Evolutionary conservation across 1,140 invertebrate genomes (phyloP).

Genomic region (Euura saliciscinereae): DNA sequence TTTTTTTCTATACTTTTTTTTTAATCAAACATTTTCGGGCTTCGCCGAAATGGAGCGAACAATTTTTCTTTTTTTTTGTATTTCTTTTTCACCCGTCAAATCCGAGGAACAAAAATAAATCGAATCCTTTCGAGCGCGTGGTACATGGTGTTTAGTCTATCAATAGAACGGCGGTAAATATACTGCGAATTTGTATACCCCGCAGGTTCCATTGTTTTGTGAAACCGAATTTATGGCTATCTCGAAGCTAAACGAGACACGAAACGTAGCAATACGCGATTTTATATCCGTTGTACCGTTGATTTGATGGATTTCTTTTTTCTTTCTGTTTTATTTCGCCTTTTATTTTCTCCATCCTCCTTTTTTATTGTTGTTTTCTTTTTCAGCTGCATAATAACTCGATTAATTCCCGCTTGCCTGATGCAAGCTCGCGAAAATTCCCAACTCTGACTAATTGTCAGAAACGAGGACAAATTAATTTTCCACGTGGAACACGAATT

Average conservation of each 20-base stretch:
- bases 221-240: background rate
- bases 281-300: background rate
- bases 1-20: too few relatives aligned
- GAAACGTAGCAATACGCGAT: background rate
- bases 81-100: too few relatives aligned
- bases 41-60: too few relatives aligned
- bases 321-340: background rate
- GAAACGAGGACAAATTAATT: too few relatives aligned
- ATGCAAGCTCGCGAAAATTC: too few relatives aligned
- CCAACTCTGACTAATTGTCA: too few relatives aligned
- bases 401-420: too few relatives aligned
- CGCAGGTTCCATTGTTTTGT: background rate
- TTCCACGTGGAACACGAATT: too few relatives aligned
- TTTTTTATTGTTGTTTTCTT: background rate
- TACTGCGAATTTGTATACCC: background rate
- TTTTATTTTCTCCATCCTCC: background rate
- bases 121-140: background rate
- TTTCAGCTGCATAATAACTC: background rate
- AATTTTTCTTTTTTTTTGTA: too few relatives aligned
- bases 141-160: background rate
- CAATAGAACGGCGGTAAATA: background rate
- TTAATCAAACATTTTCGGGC: too few relatives aligned
- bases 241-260: background rate
- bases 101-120: background rate
- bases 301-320: background rate